phyloP scores from a whole-genome alignment of 2,888 invertebrate genomes.

The Lymantria dispar region DNA sequence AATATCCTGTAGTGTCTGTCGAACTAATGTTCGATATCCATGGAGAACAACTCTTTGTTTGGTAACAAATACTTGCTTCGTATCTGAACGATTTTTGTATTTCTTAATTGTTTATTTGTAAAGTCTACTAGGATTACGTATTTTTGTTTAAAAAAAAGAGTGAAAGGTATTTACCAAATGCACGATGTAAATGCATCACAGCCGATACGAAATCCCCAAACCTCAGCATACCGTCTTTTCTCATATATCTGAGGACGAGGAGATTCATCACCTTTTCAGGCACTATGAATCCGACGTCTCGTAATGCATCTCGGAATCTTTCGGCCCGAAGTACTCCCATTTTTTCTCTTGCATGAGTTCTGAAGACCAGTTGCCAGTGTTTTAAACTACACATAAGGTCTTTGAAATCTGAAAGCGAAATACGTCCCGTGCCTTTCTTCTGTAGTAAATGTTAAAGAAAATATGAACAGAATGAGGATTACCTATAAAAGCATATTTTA shows the following conservation, averaged over 20 bases:
- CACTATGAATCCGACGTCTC: conserved; percentile 94
- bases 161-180: conserved; percentile 87
- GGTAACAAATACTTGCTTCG: too few relatives aligned
- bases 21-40: too few relatives aligned
- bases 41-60: too few relatives aligned
- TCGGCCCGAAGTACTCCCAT: conserved; percentile 95
- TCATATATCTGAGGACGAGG: conserved; percentile 92
- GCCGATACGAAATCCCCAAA: conserved; percentile 96
- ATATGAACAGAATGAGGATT: too few relatives aligned
- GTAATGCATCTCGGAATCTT: conserved; percentile 90
- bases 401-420: conserved; percentile 93
- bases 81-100: too few relatives aligned
- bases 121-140: too few relatives aligned
- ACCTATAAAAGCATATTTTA: too few relatives aligned
- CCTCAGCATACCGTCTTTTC: conserved; percentile 94
- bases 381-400: conserved; percentile 95
- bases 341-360: conserved; percentile 94
- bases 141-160: conserved; percentile 7
- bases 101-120: too few relatives aligned
- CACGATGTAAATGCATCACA: conserved; percentile 92
- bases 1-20: too few relatives aligned
- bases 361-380: conserved; percentile 94
- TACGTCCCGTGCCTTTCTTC: conserved; percentile 90
- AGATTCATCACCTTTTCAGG: conserved; percentile 92
- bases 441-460: conserved; percentile 25